These are phyloP conservation scores for Bilobella aurantiaca DNA, from an alignment of 1,140 invertebrate genomes.

Conservation along the genomic window DNA sequence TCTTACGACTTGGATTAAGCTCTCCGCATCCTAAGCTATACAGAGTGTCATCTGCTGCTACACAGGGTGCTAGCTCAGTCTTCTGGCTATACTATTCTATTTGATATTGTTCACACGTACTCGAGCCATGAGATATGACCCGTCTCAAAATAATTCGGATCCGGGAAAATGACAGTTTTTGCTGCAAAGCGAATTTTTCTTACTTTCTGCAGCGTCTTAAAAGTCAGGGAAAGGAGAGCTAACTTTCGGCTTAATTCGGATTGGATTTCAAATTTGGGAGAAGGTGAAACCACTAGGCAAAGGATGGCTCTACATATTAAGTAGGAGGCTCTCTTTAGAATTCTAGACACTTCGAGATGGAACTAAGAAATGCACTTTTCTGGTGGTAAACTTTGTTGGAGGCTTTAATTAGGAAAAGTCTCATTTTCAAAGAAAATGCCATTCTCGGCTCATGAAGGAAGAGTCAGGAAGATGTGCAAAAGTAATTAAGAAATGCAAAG, in stretches of 20 bases:
- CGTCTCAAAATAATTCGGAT: constrained; percentile 37
- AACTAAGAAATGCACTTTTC: neutral
- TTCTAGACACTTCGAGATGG: neutral
- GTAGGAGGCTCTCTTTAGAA: neutral
- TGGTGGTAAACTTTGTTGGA: too few relatives aligned
- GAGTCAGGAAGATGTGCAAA: too few relatives aligned
- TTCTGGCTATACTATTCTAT: constrained; percentile 1
- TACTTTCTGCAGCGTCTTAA: neutral
- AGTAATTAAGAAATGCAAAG: neutral
- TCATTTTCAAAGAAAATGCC: too few relatives aligned
- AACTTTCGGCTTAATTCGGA: neutral
- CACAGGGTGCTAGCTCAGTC: too few relatives aligned
- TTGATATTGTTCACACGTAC: constrained; percentile 36
- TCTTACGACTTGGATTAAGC: constrained; percentile 32
- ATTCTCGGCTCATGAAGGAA: too few relatives aligned
- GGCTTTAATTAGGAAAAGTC: too few relatives aligned
- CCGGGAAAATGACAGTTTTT: constrained; percentile 34
- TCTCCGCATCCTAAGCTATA: constrained; percentile 18
- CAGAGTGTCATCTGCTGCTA: too few relatives aligned
- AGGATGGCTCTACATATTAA: neutral
- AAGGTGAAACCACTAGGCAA: neutral
- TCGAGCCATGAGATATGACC: constrained; percentile 35
- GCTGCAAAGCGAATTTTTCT: neutral
- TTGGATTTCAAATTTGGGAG: neutral
- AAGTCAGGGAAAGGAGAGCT: neutral